Percentiles rank a stretch among this genome's conserved stretches.
These are phyloP conservation scores for Aplochiton taeniatus DNA, from an alignment of 2,797 vertebrate species.

Conservation along the genomic window DNA sequence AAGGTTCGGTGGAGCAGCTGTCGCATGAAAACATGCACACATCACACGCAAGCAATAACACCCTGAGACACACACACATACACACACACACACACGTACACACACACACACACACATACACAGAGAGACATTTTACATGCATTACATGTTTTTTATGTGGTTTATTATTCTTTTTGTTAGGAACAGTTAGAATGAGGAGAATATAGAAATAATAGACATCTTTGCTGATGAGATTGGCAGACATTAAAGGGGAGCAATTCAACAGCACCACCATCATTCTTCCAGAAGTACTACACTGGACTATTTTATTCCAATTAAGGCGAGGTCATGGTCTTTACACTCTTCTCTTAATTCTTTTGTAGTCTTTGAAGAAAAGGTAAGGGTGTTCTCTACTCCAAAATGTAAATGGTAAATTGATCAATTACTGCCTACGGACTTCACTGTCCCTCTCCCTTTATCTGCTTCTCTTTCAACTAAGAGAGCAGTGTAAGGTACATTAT, in stretches of 20 bases:
- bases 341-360: background rate
- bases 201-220: too few relatives aligned
- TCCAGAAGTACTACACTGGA: conserved; percentile 51
- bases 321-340: background rate
- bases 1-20: background rate
- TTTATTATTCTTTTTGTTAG: too few relatives aligned
- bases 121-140: too few relatives aligned
- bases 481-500: too few relatives aligned
- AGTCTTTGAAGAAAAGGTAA: conserved; percentile 1
- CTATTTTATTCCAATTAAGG: too few relatives aligned
- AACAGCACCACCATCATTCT: conserved; percentile 70
- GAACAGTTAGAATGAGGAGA: too few relatives aligned
- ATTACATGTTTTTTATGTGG: too few relatives aligned
- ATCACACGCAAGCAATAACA: conserved; percentile 3
- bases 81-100: conserved; percentile 17
- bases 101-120: background rate
- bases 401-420: too few relatives aligned
- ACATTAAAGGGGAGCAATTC: conserved; percentile 46
- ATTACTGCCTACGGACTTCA: too few relatives aligned
- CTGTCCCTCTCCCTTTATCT: background rate
- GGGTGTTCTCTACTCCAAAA: conserved; percentile 1
- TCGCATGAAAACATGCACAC: background rate
- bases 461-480: background rate
- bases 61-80: background rate
- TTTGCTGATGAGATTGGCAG: background rate